phyloP scores from a whole-genome alignment of 1,140 invertebrate genomes.

The Sycophaga agraensis region DNA sequence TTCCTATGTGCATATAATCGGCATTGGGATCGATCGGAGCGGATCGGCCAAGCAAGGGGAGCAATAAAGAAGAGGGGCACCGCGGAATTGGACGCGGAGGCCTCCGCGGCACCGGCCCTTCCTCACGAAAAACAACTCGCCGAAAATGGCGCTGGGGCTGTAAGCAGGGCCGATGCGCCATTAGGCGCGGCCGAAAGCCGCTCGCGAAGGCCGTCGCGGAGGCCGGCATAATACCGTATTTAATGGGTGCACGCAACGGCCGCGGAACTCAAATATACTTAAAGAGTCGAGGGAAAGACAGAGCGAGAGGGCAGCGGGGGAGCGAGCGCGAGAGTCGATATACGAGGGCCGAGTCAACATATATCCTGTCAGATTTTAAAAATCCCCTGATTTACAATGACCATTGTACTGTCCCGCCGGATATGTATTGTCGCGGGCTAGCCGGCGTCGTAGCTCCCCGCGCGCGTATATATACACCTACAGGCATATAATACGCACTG shows the following conservation, averaged over 20 bases:
- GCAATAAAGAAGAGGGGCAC: background rate
- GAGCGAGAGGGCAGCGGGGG: background rate
- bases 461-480: too few species aligned
- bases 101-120: background rate
- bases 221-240: slow-evolving; percentile 57
- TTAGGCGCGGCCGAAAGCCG: slow-evolving; percentile 36
- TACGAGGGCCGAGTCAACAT: slow-evolving; percentile 52
- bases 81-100: background rate
- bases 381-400: slow-evolving; percentile 56
- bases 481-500: too few species aligned
- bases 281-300: background rate
- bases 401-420: slow-evolving; percentile 49
- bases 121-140: slow-evolving; percentile 40
- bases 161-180: slow-evolving; percentile 51
- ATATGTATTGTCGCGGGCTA: slow-evolving; percentile 52
- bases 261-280: background rate
- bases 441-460: slow-evolving; percentile 26
- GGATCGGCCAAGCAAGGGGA: slow-evolving; percentile 2
- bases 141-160: slow-evolving; percentile 49
- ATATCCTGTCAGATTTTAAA: slow-evolving; percentile 55
- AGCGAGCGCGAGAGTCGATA: slow-evolving; percentile 46
- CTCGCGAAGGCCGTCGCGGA: too few species aligned
- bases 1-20: slow-evolving; percentile 24
- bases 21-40: slow-evolving; percentile 21
- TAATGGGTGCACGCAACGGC: slow-evolving; percentile 43